phyloP scores from a whole-genome alignment of 2,113 vertebrate species.

The Coracopsis vasa region DNA sequence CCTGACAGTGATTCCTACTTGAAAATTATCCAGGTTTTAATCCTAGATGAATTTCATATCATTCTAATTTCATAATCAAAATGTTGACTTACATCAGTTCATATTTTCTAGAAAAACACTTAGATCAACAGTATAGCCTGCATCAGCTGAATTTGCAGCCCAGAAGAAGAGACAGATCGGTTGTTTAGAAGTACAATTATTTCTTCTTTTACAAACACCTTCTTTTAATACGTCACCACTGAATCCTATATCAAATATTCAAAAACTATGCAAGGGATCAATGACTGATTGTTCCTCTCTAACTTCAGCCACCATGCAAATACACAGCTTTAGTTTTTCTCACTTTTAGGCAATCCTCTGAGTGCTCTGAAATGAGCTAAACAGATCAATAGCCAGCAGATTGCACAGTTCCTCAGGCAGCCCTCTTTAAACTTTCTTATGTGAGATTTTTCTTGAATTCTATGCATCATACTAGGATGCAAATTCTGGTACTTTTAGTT shows the following conservation, averaged over 20 bases:
- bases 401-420: not conserved
- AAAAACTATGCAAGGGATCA: not conserved
- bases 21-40: not conserved
- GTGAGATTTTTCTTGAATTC: not conserved
- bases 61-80: not conserved
- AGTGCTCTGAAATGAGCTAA: not conserved
- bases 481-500: not conserved
- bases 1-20: not conserved
- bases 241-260: not conserved
- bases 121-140: not conserved
- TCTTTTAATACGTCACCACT: not conserved
- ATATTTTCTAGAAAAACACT: not conserved
- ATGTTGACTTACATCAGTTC: not conserved
- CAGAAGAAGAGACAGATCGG: not conserved
- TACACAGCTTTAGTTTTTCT: not conserved
- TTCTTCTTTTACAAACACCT: not conserved
- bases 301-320: not conserved
- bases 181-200: not conserved
- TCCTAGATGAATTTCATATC: not conserved
- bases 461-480: not conserved
- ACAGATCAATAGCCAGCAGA: not conserved
- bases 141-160: not conserved
- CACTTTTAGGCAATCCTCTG: not conserved
- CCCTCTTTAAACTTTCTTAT: not conserved
- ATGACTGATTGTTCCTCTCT: not conserved